A percentile compares a stretch with the other conserved stretches of the same genome.
Conservation (phyloP, 2,113 vertebrate genomes). For the Alaudala cheleensis region DNA sequence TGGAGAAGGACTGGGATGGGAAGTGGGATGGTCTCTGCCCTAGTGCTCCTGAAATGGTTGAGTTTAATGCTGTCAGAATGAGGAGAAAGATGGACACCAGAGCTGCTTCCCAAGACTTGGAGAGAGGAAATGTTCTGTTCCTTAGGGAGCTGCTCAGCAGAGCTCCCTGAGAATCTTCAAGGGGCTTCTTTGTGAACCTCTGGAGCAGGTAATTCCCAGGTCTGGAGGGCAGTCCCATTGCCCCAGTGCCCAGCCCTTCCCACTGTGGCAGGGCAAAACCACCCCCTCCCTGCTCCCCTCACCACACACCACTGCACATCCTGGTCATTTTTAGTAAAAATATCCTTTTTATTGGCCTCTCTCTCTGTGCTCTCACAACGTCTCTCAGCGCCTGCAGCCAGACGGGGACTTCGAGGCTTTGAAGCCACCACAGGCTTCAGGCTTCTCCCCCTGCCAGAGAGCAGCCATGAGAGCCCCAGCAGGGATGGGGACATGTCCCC, state of each 20-base stretch:
- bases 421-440: not conserved
- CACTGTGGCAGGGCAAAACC: not conserved
- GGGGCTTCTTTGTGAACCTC: not conserved
- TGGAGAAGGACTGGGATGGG: not conserved
- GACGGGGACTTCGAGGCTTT: rapidly evolving
- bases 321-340: not conserved
- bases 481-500: not conserved
- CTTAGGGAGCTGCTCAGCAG: not conserved
- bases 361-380: rapidly evolving
- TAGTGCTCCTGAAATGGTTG: not conserved
- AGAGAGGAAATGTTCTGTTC: not conserved
- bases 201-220: not conserved
- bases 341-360: not conserved
- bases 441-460: slow-evolving; percentile 30
- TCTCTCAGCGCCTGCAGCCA: not conserved
- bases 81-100: not conserved
- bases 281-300: too few species aligned
- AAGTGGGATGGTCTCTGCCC: not conserved
- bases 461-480: not conserved
- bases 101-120: not conserved
- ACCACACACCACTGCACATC: not conserved
- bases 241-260: not conserved
- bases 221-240: not conserved
- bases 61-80: not conserved
- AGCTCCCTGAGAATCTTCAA: not conserved